Evolutionary conservation across 2,113 vertebrate species (phyloP), one percentile per base, ranked within the genome.

Genomic region (Oncorhynchus kisutch): DNA sequence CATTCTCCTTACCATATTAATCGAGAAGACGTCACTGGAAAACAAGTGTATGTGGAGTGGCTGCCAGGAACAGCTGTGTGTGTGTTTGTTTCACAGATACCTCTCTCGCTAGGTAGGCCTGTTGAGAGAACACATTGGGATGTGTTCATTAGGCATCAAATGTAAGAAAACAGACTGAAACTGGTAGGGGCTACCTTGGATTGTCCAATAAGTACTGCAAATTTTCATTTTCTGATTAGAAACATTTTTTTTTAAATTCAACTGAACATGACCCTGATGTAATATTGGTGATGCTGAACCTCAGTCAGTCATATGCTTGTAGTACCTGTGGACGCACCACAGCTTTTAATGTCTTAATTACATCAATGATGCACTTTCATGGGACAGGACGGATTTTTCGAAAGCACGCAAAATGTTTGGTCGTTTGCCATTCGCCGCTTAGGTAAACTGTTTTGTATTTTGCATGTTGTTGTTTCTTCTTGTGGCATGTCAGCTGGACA

Each of bases 361-460:
- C 25, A 16, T 4, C 78, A 64, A 90, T 88, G 85, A 48, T 20
- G 16, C 60, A 29, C 25, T 54, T 74, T 34, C 45, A 65, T 67
- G 24, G 64, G 49, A n/a, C 20, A 8, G 45, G 67, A 62, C 3
- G 1, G 45, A 24, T 45, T 76, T 82, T 88, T 66, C 29, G 70
- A 24, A 88, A 72, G 34, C 71, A 74, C 11, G 16, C 81, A n/a
- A 66, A 20, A n/a, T 4, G 24, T 16, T 39, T 81, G 45, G 9
- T 31, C n/a, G 3, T 3, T 59, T 74, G 0, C 78, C 60, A 31
- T 57, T 14, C 71, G 57, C 48, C 0, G 11, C 0, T 6, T 65
- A 91, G 86, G 88, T 90, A 87, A 81, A 73, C 1, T 20, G 31
- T 39, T 27, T 39, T 68, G 18, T 34, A 14, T 16, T 29, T 34